Conservation (phyloP, 64 coral and sea anemone genomes). For the Stylophora pistillata region DNA sequence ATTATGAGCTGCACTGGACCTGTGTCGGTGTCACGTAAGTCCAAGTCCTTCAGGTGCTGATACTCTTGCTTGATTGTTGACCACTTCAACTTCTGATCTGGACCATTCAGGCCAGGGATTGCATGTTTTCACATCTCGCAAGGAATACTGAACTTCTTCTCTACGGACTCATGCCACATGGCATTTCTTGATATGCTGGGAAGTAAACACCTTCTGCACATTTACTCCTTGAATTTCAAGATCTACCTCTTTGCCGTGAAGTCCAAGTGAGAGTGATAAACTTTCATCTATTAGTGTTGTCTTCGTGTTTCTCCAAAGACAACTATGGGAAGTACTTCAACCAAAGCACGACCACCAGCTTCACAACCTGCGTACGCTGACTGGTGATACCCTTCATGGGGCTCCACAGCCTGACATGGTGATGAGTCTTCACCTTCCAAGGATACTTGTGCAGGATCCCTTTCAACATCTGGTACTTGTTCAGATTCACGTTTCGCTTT, state of each 20-base stretch:
- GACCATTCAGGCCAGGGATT: background rate
- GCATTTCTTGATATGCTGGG: constrained; percentile 13
- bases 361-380: too few species aligned
- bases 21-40: constrained; percentile 13
- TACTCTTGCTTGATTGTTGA: background rate
- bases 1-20: constrained; percentile 16
- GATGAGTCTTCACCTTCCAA: too few species aligned
- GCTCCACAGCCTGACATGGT: too few species aligned
- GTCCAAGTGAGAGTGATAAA: background rate
- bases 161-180: background rate
- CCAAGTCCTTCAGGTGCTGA: background rate
- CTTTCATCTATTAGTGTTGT: background rate
- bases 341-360: too few species aligned
- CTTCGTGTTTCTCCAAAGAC: too few species aligned
- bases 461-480: too few species aligned
- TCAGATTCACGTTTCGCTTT: background rate
- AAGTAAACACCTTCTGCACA: background rate
- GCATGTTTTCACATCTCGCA: constrained; percentile 30
- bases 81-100: constrained; percentile 6
- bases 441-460: too few species aligned
- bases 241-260: constrained; percentile 6
- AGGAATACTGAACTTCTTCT: background rate
- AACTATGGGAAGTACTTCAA: too few species aligned
- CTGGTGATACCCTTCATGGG: too few species aligned
- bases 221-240: constrained; percentile 21